Percentiles rank a stretch among this genome's conserved stretches.
phyloP scores from a whole-genome alignment of 92 coral and sea anemone genomes.

The Micromussa lordhowensis region DNA sequence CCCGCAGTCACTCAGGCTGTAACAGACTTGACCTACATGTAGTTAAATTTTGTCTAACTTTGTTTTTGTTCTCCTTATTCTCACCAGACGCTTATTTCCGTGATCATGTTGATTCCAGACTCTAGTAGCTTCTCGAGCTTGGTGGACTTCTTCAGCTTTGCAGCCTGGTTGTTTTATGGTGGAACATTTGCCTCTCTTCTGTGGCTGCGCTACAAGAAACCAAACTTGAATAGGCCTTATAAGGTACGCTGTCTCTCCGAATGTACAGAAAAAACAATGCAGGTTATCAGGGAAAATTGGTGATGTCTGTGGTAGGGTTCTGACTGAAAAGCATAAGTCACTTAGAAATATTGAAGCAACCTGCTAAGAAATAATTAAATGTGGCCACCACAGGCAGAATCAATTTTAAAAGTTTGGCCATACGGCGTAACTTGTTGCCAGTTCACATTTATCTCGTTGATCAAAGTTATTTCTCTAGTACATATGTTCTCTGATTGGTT shows the following conservation, averaged over 20 bases:
- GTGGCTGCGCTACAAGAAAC: constrained; percentile 76
- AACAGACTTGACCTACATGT: neutral
- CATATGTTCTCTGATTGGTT: too few relatives aligned
- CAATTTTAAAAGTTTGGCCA: too few relatives aligned
- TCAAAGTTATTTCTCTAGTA: too few relatives aligned
- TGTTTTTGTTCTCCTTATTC: neutral
- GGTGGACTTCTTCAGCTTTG: constrained; percentile 98
- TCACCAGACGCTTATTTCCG: constrained; percentile 80
- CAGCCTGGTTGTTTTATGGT: constrained; percentile 98
- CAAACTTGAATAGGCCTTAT: constrained; percentile 79
- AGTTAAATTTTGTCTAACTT: neutral
- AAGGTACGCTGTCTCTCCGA: constrained; percentile 50
- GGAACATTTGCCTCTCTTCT: constrained; percentile 82
- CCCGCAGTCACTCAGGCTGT: neutral
- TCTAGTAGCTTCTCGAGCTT: constrained; percentile 86
- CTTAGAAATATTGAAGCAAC: too few relatives aligned
- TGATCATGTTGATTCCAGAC: constrained; percentile 95
- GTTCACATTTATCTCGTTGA: too few relatives aligned
- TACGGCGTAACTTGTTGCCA: too few relatives aligned
- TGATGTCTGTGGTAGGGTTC: too few relatives aligned
- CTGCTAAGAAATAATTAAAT: too few relatives aligned
- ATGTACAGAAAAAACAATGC: neutral
- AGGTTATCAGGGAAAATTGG: neutral
- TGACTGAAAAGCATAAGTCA: too few relatives aligned
- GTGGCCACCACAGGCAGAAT: too few relatives aligned